These are phyloP conservation scores for Ruditapes philippinarum DNA, from an alignment of 1,140 invertebrate genomes.

Conservation along the genomic window DNA sequence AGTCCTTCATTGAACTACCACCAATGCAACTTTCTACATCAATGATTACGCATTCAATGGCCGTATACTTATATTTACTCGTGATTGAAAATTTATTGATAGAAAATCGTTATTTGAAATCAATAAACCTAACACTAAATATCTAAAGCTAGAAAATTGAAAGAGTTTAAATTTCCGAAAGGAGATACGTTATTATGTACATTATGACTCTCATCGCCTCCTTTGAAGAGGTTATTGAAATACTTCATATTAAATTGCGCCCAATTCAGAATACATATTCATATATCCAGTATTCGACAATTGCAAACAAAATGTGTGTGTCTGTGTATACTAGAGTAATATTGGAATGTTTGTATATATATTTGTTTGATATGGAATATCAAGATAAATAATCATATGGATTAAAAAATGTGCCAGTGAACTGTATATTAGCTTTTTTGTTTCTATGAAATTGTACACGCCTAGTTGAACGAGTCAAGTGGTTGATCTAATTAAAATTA, in stretches of 20 bases:
- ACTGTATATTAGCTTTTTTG: not conserved
- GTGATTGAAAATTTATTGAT: not conserved
- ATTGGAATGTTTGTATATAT: not conserved
- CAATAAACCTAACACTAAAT: not conserved
- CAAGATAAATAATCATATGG: not conserved
- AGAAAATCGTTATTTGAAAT: constrained; percentile 18
- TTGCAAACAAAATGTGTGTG: too few species aligned
- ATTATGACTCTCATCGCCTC: not conserved
- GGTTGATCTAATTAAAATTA: constrained; percentile 25
- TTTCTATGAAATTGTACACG: constrained; percentile 33
- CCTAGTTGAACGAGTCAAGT: constrained; percentile 21
- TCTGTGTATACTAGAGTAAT: too few species aligned
- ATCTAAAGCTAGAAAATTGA: not conserved
- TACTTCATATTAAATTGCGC: not conserved
- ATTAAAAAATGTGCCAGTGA: not conserved
- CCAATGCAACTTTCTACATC: constrained; percentile 3
- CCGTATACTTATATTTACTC: constrained; percentile 17
- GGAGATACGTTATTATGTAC: not conserved
- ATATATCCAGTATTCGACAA: too few species aligned
- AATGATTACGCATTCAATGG: constrained; percentile 10
- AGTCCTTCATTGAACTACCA: not conserved
- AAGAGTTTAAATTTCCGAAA: not conserved
- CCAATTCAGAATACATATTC: too few species aligned
- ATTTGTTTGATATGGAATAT: not conserved
- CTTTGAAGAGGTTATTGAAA: not conserved